These are phyloP conservation scores for Drosophila longiperda DNA, from an alignment of 2,888 invertebrate species.

Conservation along the genomic window DNA sequence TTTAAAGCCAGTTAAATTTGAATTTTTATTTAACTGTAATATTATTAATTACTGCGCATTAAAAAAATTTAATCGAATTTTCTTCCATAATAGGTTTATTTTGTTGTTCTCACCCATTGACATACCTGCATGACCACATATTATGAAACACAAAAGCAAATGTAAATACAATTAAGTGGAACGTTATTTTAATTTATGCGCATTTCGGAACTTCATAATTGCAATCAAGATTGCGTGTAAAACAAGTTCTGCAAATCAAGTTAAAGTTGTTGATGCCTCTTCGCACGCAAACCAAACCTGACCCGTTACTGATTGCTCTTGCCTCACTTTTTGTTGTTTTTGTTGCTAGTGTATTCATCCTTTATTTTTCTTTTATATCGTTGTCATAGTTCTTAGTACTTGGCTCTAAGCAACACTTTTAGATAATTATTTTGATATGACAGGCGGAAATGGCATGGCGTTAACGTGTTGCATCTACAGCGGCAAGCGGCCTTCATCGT, in stretches of 20 bases:
- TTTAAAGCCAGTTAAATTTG: background rate
- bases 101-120: background rate
- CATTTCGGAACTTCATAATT: constrained; percentile 78
- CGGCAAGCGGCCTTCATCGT: constrained; percentile 14
- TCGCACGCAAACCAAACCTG: constrained; percentile 59
- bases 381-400: constrained; percentile 53
- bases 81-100: background rate
- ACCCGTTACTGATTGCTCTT: constrained; percentile 30
- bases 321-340: constrained; percentile 8
- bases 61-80: background rate
- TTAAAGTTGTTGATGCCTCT: constrained; percentile 50
- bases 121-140: constrained; percentile 8
- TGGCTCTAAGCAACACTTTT: constrained; percentile 61
- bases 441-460: constrained; percentile 82
- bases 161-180: constrained; percentile 68
- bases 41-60: background rate
- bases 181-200: constrained; percentile 75
- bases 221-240: constrained; percentile 75
- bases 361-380: constrained; percentile 29
- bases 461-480: constrained; percentile 72
- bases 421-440: constrained; percentile 83
- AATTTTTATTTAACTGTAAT: constrained; percentile 18
- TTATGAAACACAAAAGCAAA: constrained; percentile 34
- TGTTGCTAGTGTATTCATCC: constrained; percentile 10
- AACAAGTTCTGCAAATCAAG: constrained; percentile 73